Conservation (phyloP, 2,113 vertebrate genomes). For the Nyctereutes procyonoides region DNA sequence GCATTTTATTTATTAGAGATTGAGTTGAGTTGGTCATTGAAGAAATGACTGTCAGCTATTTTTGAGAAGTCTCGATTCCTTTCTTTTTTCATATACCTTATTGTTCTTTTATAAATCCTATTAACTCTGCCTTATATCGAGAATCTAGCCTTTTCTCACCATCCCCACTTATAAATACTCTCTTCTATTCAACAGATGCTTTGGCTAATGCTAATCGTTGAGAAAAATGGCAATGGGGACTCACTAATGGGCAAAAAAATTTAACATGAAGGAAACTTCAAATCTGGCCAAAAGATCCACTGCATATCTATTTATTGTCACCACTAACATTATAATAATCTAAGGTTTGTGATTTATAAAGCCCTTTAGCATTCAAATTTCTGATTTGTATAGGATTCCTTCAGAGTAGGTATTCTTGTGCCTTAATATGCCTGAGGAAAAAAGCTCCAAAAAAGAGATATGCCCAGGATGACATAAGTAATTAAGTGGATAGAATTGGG, state of each 20-base stretch:
- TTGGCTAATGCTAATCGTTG: not conserved
- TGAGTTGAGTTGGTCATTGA: not conserved
- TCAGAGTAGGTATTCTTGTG: not conserved
- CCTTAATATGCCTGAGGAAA: not conserved
- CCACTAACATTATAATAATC: not conserved
- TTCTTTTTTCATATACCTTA: not conserved
- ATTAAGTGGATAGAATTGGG: not conserved
- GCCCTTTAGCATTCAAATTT: not conserved
- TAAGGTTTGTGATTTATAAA: not conserved
- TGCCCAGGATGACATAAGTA: not conserved
- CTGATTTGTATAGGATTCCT: not conserved
- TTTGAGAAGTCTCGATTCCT: not conserved
- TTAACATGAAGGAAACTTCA: not conserved
- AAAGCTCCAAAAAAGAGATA: not conserved
- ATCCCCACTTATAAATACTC: not conserved
- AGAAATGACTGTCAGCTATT: not conserved
- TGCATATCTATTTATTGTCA: not conserved
- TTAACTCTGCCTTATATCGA: not conserved
- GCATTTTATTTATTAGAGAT: not conserved
- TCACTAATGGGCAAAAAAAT: not conserved
- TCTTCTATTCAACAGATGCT: not conserved
- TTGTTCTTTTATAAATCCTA: not conserved
- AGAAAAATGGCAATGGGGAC: not conserved
- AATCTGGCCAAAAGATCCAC: not conserved
- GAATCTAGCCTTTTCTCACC: not conserved